Evolutionary conservation across 2,797 vertebrate genomes (phyloP).

Genomic region (Gymnopithys bicolor): DNA sequence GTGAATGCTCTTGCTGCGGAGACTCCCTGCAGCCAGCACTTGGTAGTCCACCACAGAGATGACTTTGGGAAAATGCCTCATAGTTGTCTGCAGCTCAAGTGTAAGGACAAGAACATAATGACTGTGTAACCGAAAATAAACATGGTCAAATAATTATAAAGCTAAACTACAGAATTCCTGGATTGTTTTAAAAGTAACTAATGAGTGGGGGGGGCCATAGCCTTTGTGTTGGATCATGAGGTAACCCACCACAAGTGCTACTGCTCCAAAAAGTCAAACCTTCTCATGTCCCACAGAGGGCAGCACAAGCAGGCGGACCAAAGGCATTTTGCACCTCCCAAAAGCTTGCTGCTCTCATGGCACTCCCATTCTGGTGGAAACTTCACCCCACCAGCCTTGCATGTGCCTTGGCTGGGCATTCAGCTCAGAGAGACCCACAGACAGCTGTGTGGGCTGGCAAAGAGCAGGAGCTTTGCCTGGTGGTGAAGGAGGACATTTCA

Average conservation of each 20-base stretch:
- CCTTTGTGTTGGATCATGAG: rapidly evolving
- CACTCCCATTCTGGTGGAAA: background rate
- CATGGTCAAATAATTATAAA: rapidly evolving
- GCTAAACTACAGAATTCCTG: background rate
- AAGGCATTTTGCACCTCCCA: background rate
- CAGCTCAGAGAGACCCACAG: background rate
- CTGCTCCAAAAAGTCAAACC: background rate
- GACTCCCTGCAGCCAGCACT: background rate
- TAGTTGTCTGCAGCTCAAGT: background rate
- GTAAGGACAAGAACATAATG: background rate
- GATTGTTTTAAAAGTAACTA: background rate
- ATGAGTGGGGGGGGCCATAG: background rate
- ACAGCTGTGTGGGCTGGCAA: no score
- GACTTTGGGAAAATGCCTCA: background rate
- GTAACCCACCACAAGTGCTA: background rate
- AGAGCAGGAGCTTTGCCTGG: background rate
- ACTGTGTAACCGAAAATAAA: background rate
- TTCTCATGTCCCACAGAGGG: rapidly evolving
- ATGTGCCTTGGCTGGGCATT: rapidly evolving
- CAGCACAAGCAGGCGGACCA: background rate
- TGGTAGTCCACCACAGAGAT: background rate
- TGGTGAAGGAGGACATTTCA: rapidly evolving
- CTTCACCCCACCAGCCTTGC: background rate
- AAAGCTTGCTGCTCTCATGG: rapidly evolving
- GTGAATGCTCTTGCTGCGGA: background rate